A percentile compares a stretch with the other conserved stretches of the same genome.
These are phyloP conservation scores for Brachyhypopomus gauderio DNA, from an alignment of 2,113 vertebrate species.

Conservation along the genomic window DNA sequence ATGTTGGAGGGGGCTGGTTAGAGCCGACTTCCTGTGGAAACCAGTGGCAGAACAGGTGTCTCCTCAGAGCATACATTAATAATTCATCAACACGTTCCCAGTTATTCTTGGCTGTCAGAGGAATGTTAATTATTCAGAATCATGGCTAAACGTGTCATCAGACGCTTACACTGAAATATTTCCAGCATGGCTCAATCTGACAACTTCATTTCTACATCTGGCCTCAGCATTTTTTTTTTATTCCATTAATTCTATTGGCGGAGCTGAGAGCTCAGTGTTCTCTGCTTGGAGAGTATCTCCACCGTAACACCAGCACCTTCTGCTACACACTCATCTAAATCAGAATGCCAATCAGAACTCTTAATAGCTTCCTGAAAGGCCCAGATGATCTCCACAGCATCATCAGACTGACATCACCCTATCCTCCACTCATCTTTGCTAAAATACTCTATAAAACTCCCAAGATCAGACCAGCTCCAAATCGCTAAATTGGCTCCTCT, in stretches of 20 bases:
- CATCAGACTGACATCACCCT: too few species aligned
- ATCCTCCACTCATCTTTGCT: too few species aligned
- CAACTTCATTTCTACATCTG: background rate
- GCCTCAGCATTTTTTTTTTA: slow-evolving; percentile 3
- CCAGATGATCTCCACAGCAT: too few species aligned
- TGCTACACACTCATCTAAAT: too few species aligned
- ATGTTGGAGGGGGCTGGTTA: background rate
- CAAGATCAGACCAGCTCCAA: too few species aligned
- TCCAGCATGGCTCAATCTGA: background rate
- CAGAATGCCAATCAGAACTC: too few species aligned
- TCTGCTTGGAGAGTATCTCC: too few species aligned
- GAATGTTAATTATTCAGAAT: slow-evolving; percentile 40
- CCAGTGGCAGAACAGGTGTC: slow-evolving; percentile 13
- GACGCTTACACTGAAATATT: slow-evolving; percentile 11
- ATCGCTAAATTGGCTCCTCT: too few species aligned
- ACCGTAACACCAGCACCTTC: too few species aligned
- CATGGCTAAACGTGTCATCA: slow-evolving; percentile 25
- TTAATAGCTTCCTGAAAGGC: too few species aligned
- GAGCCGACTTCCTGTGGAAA: background rate
- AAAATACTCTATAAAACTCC: too few species aligned
- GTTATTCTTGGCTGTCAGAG: slow-evolving; percentile 12
- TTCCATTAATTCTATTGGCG: background rate
- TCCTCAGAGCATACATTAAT: slow-evolving; percentile 1
- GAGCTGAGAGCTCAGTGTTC: background rate
- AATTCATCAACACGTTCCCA: slow-evolving; percentile 36